phyloP scores from a whole-genome alignment of 1,140 invertebrate species.

The Stegodyphus dumicola region DNA sequence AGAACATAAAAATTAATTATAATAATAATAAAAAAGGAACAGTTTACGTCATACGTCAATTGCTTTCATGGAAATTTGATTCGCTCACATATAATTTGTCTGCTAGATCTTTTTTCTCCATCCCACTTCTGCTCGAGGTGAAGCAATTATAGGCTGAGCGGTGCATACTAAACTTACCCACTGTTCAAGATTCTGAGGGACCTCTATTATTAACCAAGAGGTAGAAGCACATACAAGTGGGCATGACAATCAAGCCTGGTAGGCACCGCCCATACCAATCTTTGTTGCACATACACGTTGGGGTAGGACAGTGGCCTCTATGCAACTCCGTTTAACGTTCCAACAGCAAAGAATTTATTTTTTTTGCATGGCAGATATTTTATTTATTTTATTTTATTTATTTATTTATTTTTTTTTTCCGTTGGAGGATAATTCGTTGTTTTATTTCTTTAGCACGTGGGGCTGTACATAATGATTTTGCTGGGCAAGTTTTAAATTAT shows the following conservation, averaged over 20 bases:
- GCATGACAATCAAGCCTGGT: slow-evolving; percentile 33
- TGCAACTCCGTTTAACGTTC: not conserved
- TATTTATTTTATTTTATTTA: too few species aligned
- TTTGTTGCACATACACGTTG: not conserved
- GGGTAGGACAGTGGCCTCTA: not conserved
- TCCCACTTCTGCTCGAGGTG: slow-evolving; percentile 12
- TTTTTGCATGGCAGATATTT: not conserved
- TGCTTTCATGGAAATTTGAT: slow-evolving; percentile 29
- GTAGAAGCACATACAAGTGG: slow-evolving; percentile 29
- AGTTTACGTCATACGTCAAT: not conserved
- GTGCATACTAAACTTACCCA: slow-evolving; percentile 41
- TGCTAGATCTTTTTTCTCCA: slow-evolving; percentile 9
- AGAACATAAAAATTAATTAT: too few species aligned
- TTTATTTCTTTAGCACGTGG: not conserved
- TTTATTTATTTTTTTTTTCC: too few species aligned
- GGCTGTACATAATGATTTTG: not conserved
- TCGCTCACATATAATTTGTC: slow-evolving; percentile 39
- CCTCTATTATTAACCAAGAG: slow-evolving; percentile 43
- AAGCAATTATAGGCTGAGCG: slow-evolving; percentile 42
- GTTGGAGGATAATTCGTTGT: too few species aligned
- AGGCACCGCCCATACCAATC: slow-evolving; percentile 31
- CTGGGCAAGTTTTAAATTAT: too few species aligned
- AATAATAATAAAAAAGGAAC: too few species aligned
- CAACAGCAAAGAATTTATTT: not conserved
- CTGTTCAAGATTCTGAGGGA: slow-evolving; percentile 39